Conservation (phyloP, 2,113 vertebrate genomes). For the Anoplopoma fimbria region DNA sequence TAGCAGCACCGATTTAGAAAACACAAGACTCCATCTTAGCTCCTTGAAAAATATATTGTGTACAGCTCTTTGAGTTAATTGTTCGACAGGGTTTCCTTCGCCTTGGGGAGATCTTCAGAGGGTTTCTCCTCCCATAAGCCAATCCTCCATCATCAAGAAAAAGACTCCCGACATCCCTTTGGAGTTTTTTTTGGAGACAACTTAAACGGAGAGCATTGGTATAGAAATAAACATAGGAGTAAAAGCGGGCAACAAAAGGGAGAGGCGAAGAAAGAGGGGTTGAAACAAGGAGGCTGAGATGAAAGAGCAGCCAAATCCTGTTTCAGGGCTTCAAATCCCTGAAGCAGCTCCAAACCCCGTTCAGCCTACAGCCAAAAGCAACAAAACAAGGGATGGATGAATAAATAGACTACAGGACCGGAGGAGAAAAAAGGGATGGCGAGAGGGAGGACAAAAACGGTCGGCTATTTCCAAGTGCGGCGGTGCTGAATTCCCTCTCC, state of each 20-base stretch:
- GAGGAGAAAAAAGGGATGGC: background rate
- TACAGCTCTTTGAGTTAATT: slow-evolving; percentile 49
- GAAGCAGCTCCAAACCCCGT: slow-evolving; percentile 48
- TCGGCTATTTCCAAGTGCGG: slow-evolving; percentile 64
- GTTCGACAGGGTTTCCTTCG: slow-evolving; percentile 45
- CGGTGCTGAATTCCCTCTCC: slow-evolving; percentile 40
- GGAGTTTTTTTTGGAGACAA: slow-evolving; percentile 38
- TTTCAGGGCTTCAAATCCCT: slow-evolving; percentile 64
- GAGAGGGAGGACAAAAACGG: slow-evolving; percentile 49
- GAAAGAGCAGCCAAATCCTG: slow-evolving; percentile 63
- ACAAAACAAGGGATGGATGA: slow-evolving; percentile 49
- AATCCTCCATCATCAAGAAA: slow-evolving; percentile 30
- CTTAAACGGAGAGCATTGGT: slow-evolving; percentile 23
- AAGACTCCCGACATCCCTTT: slow-evolving; percentile 59
- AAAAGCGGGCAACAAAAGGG: slow-evolving; percentile 44
- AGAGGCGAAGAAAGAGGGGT: slow-evolving; percentile 45
- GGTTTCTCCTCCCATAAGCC: slow-evolving; percentile 69
- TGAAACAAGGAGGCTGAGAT: slow-evolving; percentile 38
- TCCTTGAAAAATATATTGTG: slow-evolving; percentile 52
- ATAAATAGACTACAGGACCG: slow-evolving; percentile 36
- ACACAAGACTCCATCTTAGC: slow-evolving; percentile 68
- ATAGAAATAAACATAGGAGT: slow-evolving; percentile 30
- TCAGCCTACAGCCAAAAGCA: slow-evolving; percentile 52
- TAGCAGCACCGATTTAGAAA: slow-evolving; percentile 43
- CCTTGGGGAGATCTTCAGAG: slow-evolving; percentile 63